Percentiles rank a stretch among this genome's conserved stretches.
These are phyloP conservation scores for Coremacera marginata DNA, from an alignment of 2,888 invertebrate species.

Conservation along the genomic window DNA sequence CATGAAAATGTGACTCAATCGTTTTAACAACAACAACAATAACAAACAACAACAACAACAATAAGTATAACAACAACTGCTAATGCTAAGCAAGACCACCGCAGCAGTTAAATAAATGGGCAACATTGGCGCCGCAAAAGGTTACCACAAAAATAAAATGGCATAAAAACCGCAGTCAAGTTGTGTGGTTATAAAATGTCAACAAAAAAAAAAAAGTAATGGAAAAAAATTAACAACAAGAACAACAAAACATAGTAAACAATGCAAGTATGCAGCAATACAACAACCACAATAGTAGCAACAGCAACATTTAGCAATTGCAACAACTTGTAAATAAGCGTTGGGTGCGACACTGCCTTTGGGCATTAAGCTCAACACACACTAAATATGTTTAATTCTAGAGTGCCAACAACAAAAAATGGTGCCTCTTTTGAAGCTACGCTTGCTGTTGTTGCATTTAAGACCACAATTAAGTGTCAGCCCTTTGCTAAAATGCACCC, in stretches of 20 bases:
- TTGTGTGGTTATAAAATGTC: not conserved
- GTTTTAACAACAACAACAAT: not conserved
- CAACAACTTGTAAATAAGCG: constrained; percentile 3
- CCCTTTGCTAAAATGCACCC: not conserved
- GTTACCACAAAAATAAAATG: not conserved
- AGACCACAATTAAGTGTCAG: constrained; percentile 25
- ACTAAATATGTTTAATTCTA: not conserved
- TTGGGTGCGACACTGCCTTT: not conserved
- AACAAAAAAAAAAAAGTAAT: not conserved
- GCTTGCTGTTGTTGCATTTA: constrained; percentile 3
- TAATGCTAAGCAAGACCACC: not conserved
- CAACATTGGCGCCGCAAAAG: constrained; percentile 1
- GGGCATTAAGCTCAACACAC: not conserved
- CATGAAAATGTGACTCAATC: not conserved
- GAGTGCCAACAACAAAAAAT: too few relatives aligned
- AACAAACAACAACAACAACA: not conserved
- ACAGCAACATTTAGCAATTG: constrained; percentile 5
- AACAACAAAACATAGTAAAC: too few relatives aligned
- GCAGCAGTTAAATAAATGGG: not conserved
- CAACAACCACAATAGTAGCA: not conserved
- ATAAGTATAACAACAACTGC: too few relatives aligned
- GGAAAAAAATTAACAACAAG: not conserved
- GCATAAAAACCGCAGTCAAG: not conserved
- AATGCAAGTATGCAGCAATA: not conserved
- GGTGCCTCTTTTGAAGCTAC: not conserved